Base-by-base conservation (phyloP, 2,113 vertebrate genomes). In the Barbus barbus region DNA sequence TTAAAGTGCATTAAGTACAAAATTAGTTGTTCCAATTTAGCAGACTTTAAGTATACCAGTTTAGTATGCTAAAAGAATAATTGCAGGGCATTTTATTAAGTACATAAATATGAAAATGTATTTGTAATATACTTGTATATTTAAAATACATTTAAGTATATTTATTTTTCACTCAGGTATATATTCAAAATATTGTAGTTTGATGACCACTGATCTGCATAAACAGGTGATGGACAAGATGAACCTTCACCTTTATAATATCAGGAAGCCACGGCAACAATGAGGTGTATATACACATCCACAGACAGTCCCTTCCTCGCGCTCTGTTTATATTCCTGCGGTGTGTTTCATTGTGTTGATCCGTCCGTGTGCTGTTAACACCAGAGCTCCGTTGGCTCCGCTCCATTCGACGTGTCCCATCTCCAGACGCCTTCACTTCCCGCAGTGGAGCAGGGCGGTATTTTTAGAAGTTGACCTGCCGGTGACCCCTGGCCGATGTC, bases 401-500 rank as follows among this genome's bases (percentile, higher is more conserved):
- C 28, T 89, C 86, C 89, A 85, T 91, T 84, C 84, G 61, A 89
- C 38, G 88, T 84, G 84, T 83, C 82, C 65, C 26, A 75, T 74
- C 83, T 51, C 67, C 87, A 86, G 88, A 87, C 88, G 90, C 86
- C 86, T 83, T 31, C 75, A 71, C 89, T 90, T 93, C 91, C 90
- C 91, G 4, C 86, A 31, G 38, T 87, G 12, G 48, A 56, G 83
- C 84, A 79, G 89, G 89, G 82, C 53, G 61, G 87, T 92, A 91
- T 92, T 92, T 91, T 92, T 91, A 91, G 90, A 91, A 91, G 89
- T 89, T 92, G 92, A 94, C 92, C 93, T 82, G 44, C 46, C 36
- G 46, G 84, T 82, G 90, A 94, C 92, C 92, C 83, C 78, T 90
- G 91, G 89, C 89, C 84, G 88, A 84, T 92, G 90, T 90, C 93